Percentiles rank a stretch among this genome's conserved stretches.
phyloP scores from a whole-genome alignment of 2,888 invertebrate genomes.

The Liopterus haemorrhoidalis region DNA sequence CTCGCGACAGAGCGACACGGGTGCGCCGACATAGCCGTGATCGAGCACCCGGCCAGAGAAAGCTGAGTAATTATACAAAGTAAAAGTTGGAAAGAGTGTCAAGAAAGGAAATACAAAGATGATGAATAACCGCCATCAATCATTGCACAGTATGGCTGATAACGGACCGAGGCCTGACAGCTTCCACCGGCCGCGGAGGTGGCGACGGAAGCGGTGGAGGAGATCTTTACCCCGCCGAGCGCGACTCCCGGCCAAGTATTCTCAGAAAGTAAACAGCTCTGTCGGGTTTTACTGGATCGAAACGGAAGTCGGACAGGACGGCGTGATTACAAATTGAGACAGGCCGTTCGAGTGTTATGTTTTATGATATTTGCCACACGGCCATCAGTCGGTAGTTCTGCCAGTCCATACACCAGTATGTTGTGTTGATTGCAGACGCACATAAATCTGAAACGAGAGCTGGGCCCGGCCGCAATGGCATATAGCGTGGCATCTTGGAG shows the following conservation, averaged over 20 bases:
- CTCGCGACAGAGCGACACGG: slow-evolving; percentile 14
- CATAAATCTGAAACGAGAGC: slow-evolving; percentile 24
- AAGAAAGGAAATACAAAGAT: slow-evolving; percentile 43
- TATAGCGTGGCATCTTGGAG: too few relatives aligned
- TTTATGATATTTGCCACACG: too few relatives aligned
- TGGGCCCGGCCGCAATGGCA: slow-evolving; percentile 5
- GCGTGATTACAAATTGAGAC: slow-evolving; percentile 20
- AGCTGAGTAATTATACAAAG: slow-evolving; percentile 40
- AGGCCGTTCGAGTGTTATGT: too few relatives aligned
- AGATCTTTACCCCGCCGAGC: too few relatives aligned
- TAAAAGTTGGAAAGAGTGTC: slow-evolving; percentile 43
- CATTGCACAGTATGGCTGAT: slow-evolving; percentile 41
- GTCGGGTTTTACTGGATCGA: too few relatives aligned
- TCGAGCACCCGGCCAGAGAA: slow-evolving; percentile 25
- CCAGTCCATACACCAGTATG: too few relatives aligned
- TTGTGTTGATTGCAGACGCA: slow-evolving; percentile 4
- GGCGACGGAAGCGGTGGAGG: too few relatives aligned
- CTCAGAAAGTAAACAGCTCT: too few relatives aligned
- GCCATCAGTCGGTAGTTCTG: too few relatives aligned
- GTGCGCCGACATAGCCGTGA: slow-evolving; percentile 20
- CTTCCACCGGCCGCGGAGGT: too few relatives aligned
- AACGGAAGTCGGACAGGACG: too few relatives aligned
- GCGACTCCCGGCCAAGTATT: too few relatives aligned
- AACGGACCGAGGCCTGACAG: slow-evolving; percentile 17
- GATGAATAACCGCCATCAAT: slow-evolving; percentile 47